Evolutionary conservation across 2,888 invertebrate genomes (phyloP), one percentile per base, ranked within the genome.

Genomic region (Zeuzera pyrina): DNA sequence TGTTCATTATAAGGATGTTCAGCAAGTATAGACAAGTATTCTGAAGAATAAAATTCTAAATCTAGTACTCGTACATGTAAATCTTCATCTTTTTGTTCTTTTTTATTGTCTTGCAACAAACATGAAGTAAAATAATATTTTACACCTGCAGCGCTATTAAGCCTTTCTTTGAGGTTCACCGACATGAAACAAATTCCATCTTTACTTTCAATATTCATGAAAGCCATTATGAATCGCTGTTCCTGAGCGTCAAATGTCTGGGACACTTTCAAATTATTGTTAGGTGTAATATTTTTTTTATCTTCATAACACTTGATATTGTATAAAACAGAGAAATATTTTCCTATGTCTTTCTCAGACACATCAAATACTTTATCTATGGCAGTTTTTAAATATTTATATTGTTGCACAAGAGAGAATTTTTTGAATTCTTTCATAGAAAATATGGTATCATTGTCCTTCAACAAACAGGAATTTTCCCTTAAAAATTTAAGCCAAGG

Each of bases 321-420:
- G 29, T 81, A 71, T 22, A 86, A 57, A 7, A 86, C 65, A 33
- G 78, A 84, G 44, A 92, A 91, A 52, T 89, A 85, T 41, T 85
- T 81, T 3, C 86, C 85, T 26, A 92, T 85, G 31, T 88, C 86
- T 51, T 85, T 85, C 42, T 89, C 86, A 3, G 89, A 86, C 13
- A 87, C 85, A 46, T 87, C 83, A 66, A 93, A 93, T 3, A 93
- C 87, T 31, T 85, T 77, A n/a, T 85, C 77, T 12, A 94, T 84
- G 2, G 88, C 84, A 33, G 81, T 69, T 43, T 89, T 88, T 41
- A 96, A 77, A 58, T 87, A 86, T 26, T 88, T 87, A 51, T 93
- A 91, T 43, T 95, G 91, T 56, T 95, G 95, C 6, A 94, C 84
- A 30, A 97, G 73, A 1, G 97, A 97, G 43, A 87, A 89, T 36